phyloP scores from a whole-genome alignment of 1,140 invertebrate genomes.

The Mamestra configurata region DNA sequence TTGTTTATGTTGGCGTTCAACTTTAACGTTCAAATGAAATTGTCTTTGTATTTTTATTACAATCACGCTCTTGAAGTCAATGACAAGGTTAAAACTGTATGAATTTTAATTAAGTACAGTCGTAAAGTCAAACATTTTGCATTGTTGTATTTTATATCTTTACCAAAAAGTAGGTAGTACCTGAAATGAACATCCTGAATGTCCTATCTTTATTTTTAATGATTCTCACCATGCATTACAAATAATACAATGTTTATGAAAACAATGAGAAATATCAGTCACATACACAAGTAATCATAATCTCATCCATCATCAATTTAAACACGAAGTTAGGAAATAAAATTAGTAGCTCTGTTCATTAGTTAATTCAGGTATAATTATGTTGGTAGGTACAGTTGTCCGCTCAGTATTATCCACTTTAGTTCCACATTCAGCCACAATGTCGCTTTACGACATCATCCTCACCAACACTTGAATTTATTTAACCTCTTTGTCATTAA shows the following conservation, averaged over 20 bases:
- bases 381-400: background rate
- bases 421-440: slow-evolving; percentile 7
- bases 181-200: no score
- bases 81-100: slow-evolving; percentile 39
- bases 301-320: background rate
- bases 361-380: slow-evolving; percentile 37
- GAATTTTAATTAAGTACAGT: slow-evolving; percentile 11
- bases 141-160: slow-evolving; percentile 8
- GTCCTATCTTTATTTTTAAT: no score
- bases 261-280: no score
- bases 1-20: slow-evolving; percentile 22
- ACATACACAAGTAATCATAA: background rate
- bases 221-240: no score
- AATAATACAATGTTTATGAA: no score
- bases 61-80: slow-evolving; percentile 31
- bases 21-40: slow-evolving; percentile 6
- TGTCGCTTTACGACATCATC: slow-evolving; percentile 24
- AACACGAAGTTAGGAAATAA: background rate
- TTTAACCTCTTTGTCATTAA: slow-evolving; percentile 3
- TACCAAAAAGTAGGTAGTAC: background rate
- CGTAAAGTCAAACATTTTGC: slow-evolving; percentile 8
- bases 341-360: slow-evolving; percentile 3
- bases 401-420: slow-evolving; percentile 22
- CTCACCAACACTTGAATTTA: slow-evolving; percentile 6
- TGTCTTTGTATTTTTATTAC: slow-evolving; percentile 12